Percentiles rank a stretch among this genome's conserved stretches.
Conservation (phyloP, 2,888 invertebrate genomes). For the Yponomeuta evonymella region DNA sequence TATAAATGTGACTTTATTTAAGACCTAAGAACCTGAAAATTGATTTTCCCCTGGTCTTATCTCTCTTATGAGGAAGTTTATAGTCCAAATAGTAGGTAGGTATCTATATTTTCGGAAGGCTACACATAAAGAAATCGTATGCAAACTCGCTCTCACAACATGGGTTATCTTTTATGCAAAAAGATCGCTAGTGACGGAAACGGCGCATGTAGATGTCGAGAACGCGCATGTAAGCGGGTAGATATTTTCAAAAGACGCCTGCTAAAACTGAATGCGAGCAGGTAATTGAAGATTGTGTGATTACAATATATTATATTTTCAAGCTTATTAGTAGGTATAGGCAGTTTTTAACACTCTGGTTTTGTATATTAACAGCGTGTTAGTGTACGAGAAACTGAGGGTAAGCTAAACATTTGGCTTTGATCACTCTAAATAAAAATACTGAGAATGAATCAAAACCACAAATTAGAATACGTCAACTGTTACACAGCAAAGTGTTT, state of each 20-base stretch:
- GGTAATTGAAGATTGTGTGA: too few species aligned
- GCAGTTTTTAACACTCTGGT: too few species aligned
- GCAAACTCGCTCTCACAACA: conserved; percentile 81
- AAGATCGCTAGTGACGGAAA: conserved; percentile 80
- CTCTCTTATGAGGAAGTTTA: conserved; percentile 77
- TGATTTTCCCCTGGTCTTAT: conserved; percentile 71
- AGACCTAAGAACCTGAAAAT: conserved; percentile 57
- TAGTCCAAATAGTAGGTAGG: conserved; percentile 88
- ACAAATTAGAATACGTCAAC: too few species aligned
- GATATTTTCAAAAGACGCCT: too few species aligned
- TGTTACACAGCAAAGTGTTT: too few species aligned
- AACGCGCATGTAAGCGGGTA: not conserved
- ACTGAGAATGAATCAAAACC: too few species aligned
- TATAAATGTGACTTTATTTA: too few species aligned
- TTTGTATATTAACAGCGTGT: too few species aligned
- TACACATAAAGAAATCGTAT: conserved; percentile 81
- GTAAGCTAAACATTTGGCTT: conserved; percentile 30
- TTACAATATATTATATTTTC: too few species aligned
- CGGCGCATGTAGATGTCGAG: conserved; percentile 78
- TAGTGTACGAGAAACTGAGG: too few species aligned
- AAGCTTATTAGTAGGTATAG: too few species aligned
- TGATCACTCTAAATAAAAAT: not conserved
- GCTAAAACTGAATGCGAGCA: not conserved
- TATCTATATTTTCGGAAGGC: conserved; percentile 82
- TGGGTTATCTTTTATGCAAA: conserved; percentile 89